Evolutionary conservation across 2,113 vertebrate genomes (phyloP), one percentile per base, ranked within the genome.

Genomic region (Vombatus ursinus): DNA sequence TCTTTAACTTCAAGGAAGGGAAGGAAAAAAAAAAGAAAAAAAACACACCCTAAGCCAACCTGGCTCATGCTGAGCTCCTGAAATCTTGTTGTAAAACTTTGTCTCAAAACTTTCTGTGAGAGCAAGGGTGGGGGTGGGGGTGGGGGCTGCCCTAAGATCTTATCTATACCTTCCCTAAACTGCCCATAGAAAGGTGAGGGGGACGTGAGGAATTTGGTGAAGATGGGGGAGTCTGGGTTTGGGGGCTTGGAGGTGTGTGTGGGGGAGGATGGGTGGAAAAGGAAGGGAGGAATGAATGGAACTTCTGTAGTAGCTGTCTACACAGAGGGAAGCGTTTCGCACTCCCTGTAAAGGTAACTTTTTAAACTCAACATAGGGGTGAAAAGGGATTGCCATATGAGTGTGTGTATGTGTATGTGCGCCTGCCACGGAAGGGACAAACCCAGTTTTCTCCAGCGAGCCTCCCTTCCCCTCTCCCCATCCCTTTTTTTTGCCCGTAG

Each of bases 61-160:
- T 77, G 94, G 93, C 52, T 95, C 95, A 90, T 25, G 92, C 91
- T 92, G 94, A 8, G 93, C 94, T 95, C 96, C 90, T 91, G 89
- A 91, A 92, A 50, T 47, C 48, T 22, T 26, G 77, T 91, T 95
- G 61, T 68, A 91, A 95, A 97, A 97, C 95, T 98, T 98, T 97
- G 96, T 95, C 98, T 94, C 96, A 92, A 95, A 98, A 97, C 96
- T 97, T 98, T 97, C 93, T 68, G 89, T 50, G 94, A 10, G 90
- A 3, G 95, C 92, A 92, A 53, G 94, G 84, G 94, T 54, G 31
- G 91, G 94, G 84, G 94, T 54, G 31, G 91, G 94, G 89, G 94
- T 47, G 94, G 97, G 97, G 93, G 94, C 52, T 94, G 90, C 91
- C 95, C 90, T 24, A 84, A 49, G 52, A 92, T 96, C 92, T 44